Base-by-base conservation (phyloP, 2,888 invertebrate species). In the Cactoblastis cactorum region DNA sequence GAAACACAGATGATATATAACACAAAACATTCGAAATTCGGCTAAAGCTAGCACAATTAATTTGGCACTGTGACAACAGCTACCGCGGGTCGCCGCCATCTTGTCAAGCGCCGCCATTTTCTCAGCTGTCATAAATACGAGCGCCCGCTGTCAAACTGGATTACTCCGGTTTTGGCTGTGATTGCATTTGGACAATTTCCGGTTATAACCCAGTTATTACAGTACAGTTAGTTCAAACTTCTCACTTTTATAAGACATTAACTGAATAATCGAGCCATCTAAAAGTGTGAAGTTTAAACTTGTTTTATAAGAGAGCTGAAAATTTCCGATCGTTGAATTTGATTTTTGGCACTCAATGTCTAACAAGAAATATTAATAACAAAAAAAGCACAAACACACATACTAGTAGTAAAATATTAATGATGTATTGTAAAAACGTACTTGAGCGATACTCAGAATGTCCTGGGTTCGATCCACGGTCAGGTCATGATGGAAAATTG, bases 111-210 rank as follows among this genome's bases (percentile, higher is more conserved):
- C 37, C 37, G 37, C 37, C 37, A 37, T 37, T 37, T 37, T 41
- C 22, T 22, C n/a, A 41, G 24, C 39, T 24, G 41, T 41, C 41
- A 41, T 24, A 24, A 41, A 24, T 24, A 41, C 37, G 37, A 17
- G 15, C 17, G 37, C 15, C 1, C 9, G 37, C 17, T 3, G 11
- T 37, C 37, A 37, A 37, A 37, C 37, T 17, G 17, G 37, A 37
- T 37, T 37, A 37, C 37, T n/a, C 14, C 34, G 34, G 37, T 15
- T 17, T 37, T 37, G 37, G 37, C 37, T 3, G 35, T 17, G 17
- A 37, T 15, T 37, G 37, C 37, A 37, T 15, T 37, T 37, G 37
- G 37, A 37, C 37, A 2, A 17, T 37, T 37, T 17, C 17, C 37
- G 37, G 11, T 37, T 37, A 11, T 37, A 37, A 37, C 12, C 34